Base-by-base conservation (phyloP, 2,113 vertebrate genomes). In the Boulengeromyrus knoepffleri region DNA sequence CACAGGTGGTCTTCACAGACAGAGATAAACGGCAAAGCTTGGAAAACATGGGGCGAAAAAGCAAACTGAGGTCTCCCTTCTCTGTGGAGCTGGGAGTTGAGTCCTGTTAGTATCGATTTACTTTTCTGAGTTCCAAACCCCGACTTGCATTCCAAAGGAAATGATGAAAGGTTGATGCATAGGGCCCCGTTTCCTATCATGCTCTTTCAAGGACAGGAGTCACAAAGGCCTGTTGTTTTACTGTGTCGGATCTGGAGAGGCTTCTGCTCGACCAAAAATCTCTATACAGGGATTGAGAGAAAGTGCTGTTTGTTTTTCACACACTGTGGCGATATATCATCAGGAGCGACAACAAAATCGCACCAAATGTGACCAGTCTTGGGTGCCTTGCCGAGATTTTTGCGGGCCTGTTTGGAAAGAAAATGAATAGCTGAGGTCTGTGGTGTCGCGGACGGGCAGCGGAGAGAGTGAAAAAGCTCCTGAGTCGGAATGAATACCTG, bases 81-180 rank as follows among this genome's bases (percentile, higher is more conserved):
- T 21, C 21, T n/a, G 66, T 46, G 84, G 31, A 74, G 6, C 39
- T 85, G 50, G 89, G 46, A 53, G 27, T 17, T 49, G 46, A 62
- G 84, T 47, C 89, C 46, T 27, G 46, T 47, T 50, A 7, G 31
- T 56, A 88, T 56, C 66, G 89, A 88, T 90, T 88, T 45, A 80
- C 17, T 83, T 21, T 53, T 39, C 66, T 49, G 24, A 31, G 27
- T 21, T 19, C 52, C 31, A 42, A 58, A 19, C 56, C 47, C 56
- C 31, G 36, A n/a, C 53, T 74, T 36, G 58, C 39, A 58, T 77
- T 56, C 85, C 89, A 42, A 49, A 56, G 62, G 85, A 86, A 90
- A 80, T n/a, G 12, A 36, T 58, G 17, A 53, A 42, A 87, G 62
- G 85, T n/a, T 88, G 86, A 88, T 86, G 50, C 12, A 80, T 77